phyloP scores from a whole-genome alignment of 1,140 invertebrate genomes.

The Megathymus violae region DNA sequence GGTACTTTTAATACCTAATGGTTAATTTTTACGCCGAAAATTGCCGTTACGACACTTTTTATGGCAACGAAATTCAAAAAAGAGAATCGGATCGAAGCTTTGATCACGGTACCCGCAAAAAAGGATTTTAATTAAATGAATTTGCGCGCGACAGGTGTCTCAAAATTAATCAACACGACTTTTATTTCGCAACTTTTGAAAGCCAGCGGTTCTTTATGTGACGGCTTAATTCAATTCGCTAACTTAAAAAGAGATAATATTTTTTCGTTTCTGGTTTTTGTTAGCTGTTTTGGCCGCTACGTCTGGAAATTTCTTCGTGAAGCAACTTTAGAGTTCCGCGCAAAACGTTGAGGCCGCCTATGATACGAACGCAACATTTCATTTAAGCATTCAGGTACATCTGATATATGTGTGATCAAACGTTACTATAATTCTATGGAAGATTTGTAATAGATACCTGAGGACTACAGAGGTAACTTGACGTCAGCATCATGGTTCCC shows the following conservation, averaged over 20 bases:
- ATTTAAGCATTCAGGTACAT: too few relatives aligned
- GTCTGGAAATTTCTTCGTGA: too few relatives aligned
- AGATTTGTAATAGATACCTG: too few relatives aligned
- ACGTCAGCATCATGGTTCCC: too few relatives aligned
- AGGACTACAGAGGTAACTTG: too few relatives aligned
- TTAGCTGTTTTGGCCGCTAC: too few relatives aligned
- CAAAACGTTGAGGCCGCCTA: too few relatives aligned
- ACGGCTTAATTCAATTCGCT: neutral
- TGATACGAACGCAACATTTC: too few relatives aligned
- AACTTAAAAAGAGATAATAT: neutral
- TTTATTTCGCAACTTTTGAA: neutral
- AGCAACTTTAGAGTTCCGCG: too few relatives aligned
- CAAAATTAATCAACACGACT: neutral
- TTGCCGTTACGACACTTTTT: slow-evolving; percentile 31
- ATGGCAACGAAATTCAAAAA: slow-evolving; percentile 22
- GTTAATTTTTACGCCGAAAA: slow-evolving; percentile 26
- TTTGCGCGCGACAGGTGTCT: slow-evolving; percentile 27
- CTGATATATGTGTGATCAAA: too few relatives aligned
- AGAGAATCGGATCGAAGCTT: slow-evolving; percentile 21
- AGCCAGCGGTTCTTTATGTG: neutral
- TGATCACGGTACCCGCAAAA: slow-evolving; percentile 27
- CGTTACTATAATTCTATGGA: too few relatives aligned
- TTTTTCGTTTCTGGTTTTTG: neutral
- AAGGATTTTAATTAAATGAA: slow-evolving; percentile 28
- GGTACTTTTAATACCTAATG: slow-evolving; percentile 17